These are phyloP conservation scores for Capitulum mitella DNA, from an alignment of 2,888 invertebrate genomes.

Conservation along the genomic window DNA sequence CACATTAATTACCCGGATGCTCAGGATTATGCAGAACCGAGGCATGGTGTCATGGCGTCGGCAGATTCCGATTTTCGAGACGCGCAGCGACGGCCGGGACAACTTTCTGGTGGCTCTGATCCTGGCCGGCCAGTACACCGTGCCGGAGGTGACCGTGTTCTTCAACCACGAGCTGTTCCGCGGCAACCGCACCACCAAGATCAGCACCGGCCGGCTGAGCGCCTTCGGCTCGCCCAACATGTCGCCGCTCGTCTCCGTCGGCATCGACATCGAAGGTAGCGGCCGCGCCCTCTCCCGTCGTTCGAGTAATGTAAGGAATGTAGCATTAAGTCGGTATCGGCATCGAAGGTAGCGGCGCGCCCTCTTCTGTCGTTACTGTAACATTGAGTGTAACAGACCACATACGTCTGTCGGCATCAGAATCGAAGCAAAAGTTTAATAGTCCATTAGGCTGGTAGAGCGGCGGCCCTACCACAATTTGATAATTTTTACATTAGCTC, in stretches of 20 bases:
- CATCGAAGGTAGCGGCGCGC: too few species aligned
- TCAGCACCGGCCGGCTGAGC: slow-evolving; percentile 56
- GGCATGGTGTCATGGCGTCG: not conserved
- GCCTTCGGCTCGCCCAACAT: slow-evolving; percentile 86
- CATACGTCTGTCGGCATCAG: too few species aligned
- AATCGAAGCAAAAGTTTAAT: too few species aligned
- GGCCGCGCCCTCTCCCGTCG: slow-evolving; percentile 58
- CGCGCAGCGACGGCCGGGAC: slow-evolving; percentile 85
- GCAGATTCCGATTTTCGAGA: slow-evolving; percentile 87
- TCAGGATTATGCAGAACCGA: too few species aligned
- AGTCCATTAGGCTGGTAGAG: too few species aligned
- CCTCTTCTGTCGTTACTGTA: too few species aligned
- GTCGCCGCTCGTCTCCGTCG: slow-evolving; percentile 69
- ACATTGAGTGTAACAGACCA: too few species aligned
- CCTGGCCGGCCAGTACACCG: slow-evolving; percentile 76
- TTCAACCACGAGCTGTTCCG: slow-evolving; percentile 81
- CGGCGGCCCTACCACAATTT: too few species aligned
- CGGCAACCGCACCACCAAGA: slow-evolving; percentile 78
- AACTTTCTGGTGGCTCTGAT: slow-evolving; percentile 85
- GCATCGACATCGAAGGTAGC: slow-evolving; percentile 60
- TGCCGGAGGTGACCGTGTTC: slow-evolving; percentile 89
- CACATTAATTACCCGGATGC: too few species aligned
- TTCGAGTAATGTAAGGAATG: too few species aligned
- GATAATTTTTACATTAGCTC: too few species aligned
- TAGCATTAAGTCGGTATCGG: too few species aligned